phyloP scores from a whole-genome alignment of 2,888 invertebrate species.

The Chirona hameri region DNA sequence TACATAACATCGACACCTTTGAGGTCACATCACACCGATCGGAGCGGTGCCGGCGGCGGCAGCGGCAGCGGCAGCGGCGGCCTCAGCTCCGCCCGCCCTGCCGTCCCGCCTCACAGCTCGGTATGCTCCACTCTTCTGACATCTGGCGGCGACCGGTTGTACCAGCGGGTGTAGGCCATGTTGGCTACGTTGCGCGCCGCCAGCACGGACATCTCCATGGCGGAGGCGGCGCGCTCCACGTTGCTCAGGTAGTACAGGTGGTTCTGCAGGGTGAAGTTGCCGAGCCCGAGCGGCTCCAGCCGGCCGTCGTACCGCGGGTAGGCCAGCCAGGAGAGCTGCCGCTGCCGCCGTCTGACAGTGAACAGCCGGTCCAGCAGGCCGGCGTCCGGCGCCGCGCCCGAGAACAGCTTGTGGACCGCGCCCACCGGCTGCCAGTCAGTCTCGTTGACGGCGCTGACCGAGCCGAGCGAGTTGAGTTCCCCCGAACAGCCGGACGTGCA shows the following conservation, averaged over 20 bases:
- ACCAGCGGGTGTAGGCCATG: conserved; percentile 50
- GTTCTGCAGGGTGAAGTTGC: conserved; percentile 53
- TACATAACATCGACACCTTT: too few species aligned
- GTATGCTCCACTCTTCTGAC: background rate
- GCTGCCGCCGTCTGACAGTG: conserved; percentile 44
- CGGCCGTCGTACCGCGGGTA: conserved; percentile 54
- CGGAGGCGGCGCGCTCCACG: conserved; percentile 62
- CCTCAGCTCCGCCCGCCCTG: too few species aligned
- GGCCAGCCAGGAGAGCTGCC: conserved; percentile 54
- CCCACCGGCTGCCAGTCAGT: conserved; percentile 40
- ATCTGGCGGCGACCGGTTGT: conserved; percentile 2
- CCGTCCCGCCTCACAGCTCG: background rate
- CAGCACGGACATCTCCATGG: conserved; percentile 64
- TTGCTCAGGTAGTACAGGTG: conserved; percentile 59
- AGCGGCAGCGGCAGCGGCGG: too few species aligned
- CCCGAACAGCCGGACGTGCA: conserved; percentile 51
- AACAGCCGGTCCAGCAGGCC: conserved; percentile 53
- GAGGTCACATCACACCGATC: too few species aligned
- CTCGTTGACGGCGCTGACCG: conserved; percentile 43
- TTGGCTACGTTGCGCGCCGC: conserved; percentile 60
- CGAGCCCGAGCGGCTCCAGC: conserved; percentile 42
- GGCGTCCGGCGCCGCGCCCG: conserved; percentile 50
- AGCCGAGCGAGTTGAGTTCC: conserved; percentile 53
- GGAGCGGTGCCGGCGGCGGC: too few species aligned
- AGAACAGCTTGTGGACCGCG: conserved; percentile 59